Evolutionary conservation across 2,113 vertebrate species (phyloP), one percentile per base, ranked within the genome.

Genomic region (Cheirogaleus medius): DNA sequence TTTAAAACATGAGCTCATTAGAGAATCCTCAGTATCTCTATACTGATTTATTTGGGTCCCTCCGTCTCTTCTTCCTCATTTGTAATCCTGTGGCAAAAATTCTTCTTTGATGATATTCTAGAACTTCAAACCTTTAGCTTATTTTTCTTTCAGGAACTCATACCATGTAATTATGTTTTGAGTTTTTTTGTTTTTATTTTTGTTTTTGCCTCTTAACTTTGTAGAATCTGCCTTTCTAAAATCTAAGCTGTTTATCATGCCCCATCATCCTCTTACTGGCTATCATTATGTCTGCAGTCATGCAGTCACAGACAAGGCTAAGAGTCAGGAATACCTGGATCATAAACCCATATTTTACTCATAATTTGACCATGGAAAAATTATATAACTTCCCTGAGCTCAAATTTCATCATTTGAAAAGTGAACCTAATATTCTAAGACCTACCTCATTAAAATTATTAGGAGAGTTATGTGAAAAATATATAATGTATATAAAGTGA

Each of bases 121-220:
- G 95, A 91, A 18, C n/a, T 91, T 85, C 91, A 52, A 97, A 93
- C 23, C 42, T 91, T 88, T 88, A 81, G 71, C 66, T 92, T 90
- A 52, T 89, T 80, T 89, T 15, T 94, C 34, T 96, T 81, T 92
- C 34, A 85, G 32, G n/a, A n/a, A 81, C 17, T 54, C 9, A 63
- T 56, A 56, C 63, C 56, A 56, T 77, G 29, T 52, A 94, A 74
- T 52, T 83, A 87, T 37, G 23, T 18, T 39, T 47, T 66, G 68
- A 4, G 9, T 34, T 49, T 76, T 49, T 25, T 58, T 58, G 52
- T 54, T 54, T 58, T 58, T 58, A 20, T 60, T 60, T 60, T 60
- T 60, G 21, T 68, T 90, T 95, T 78, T 58, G 11, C 34, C 56
- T 87, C 42, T 96, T n/a, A 37, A 87, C 14, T 96, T 97, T 47